Percentiles rank a stretch among this genome's conserved stretches.
phyloP scores from a whole-genome alignment of 2,113 vertebrate species.

The Hystrix cristata region DNA sequence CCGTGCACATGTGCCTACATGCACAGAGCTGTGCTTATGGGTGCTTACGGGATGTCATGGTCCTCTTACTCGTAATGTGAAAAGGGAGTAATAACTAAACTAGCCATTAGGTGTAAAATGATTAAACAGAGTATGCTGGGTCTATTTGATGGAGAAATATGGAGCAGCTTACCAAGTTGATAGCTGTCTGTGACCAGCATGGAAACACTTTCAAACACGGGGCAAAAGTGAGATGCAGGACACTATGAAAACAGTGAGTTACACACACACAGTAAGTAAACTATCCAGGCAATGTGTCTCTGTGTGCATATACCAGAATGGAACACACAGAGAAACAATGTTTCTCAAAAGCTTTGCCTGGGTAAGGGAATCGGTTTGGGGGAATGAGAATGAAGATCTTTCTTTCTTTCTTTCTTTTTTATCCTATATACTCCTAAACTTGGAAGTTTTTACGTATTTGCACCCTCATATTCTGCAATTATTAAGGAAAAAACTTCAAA shows the following conservation, averaged over 20 bases:
- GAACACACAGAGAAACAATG: neutral
- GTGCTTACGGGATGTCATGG: too few relatives aligned
- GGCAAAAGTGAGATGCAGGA: neutral
- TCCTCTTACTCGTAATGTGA: neutral
- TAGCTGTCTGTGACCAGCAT: neutral
- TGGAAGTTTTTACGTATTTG: neutral
- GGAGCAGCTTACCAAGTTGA: neutral
- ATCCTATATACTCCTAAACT: neutral
- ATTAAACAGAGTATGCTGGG: neutral
- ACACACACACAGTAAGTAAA: neutral
- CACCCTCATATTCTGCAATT: neutral
- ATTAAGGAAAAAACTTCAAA: neutral
- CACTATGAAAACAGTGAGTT: neutral
- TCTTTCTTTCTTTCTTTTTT: neutral
- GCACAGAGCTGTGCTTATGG: neutral
- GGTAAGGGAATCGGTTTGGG: neutral
- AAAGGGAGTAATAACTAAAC: neutral
- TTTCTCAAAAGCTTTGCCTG: neutral
- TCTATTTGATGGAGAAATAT: neutral
- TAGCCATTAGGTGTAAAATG: neutral
- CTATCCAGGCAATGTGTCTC: neutral
- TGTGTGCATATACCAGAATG: neutral
- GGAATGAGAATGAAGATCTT: neutral
- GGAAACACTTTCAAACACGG: slow-evolving; percentile 9
- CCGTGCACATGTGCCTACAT: neutral